phyloP scores from a whole-genome alignment of 2,888 invertebrate genomes.

The Agapetus fuscipes region DNA sequence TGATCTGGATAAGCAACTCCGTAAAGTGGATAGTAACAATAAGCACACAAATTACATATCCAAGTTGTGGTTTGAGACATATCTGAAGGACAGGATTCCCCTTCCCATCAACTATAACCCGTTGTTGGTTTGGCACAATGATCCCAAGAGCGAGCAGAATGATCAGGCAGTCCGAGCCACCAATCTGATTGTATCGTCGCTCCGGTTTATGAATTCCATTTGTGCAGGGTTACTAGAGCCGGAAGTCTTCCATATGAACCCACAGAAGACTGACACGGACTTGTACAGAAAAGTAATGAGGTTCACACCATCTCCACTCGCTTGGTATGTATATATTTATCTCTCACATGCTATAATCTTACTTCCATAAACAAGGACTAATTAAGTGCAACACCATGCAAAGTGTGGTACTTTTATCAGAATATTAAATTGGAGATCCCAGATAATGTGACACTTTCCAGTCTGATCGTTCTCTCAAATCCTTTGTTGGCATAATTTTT shows the following conservation, averaged over 20 bases:
- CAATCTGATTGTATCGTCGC: constrained; percentile 73
- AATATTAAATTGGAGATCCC: no score
- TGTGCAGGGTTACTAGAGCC: constrained; percentile 71
- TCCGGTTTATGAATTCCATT: constrained; percentile 81
- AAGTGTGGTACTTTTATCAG: no score
- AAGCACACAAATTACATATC: constrained; percentile 92
- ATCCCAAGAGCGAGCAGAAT: constrained; percentile 62
- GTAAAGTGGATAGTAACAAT: constrained; percentile 60
- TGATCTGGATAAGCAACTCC: constrained; percentile 55
- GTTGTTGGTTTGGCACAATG: constrained; percentile 72
- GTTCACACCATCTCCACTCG: constrained; percentile 63
- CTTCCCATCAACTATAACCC: constrained; percentile 94
- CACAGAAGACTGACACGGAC: constrained; percentile 76
- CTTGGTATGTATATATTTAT: constrained; percentile 82
- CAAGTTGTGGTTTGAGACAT: constrained; percentile 92
- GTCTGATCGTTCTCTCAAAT: no score
- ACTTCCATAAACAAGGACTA: no score
- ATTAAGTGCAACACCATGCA: no score
- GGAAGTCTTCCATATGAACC: constrained; percentile 88
- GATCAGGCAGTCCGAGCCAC: constrained; percentile 73
- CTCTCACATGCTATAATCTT: no score
- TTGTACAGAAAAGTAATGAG: constrained; percentile 65
- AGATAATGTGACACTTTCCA: no score
- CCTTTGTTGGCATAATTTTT: no score
- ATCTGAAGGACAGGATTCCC: constrained; percentile 74